Evolutionary conservation across 2,113 vertebrate species (phyloP).

Genomic region (Hypomesus transpacificus): DNA sequence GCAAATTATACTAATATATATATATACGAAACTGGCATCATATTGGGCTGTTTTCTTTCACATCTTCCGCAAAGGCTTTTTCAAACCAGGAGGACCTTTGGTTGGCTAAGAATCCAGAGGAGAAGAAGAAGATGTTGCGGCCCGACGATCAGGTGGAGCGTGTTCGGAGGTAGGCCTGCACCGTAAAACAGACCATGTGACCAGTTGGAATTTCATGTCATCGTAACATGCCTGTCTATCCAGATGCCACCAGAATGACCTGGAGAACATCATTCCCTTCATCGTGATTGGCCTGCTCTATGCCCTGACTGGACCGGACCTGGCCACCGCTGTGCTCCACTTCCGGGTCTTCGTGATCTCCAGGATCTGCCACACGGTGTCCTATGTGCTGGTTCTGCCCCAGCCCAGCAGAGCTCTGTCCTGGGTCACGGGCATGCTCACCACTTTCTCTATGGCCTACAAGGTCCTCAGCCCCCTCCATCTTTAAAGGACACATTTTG

Average conservation of each 20-base stretch:
- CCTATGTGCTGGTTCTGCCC: constrained; percentile 77
- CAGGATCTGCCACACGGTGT: constrained; percentile 76
- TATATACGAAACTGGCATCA: background rate
- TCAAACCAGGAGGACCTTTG: constrained; percentile 74
- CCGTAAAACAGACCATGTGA: background rate
- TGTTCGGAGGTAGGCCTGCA: constrained; percentile 71
- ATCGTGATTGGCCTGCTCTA: constrained; percentile 84
- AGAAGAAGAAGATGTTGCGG: constrained; percentile 69
- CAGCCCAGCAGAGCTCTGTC: constrained; percentile 80
- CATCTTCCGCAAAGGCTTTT: constrained; percentile 66
- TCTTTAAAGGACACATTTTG: constrained; percentile 25
- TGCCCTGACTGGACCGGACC: constrained; percentile 74
- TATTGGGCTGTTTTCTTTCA: background rate
- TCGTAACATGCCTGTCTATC: background rate
- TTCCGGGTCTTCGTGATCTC: constrained; percentile 81
- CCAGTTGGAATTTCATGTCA: background rate
- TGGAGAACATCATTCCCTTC: constrained; percentile 90
- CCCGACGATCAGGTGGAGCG: constrained; percentile 77
- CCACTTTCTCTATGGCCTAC: constrained; percentile 83
- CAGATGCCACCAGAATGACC: constrained; percentile 89
- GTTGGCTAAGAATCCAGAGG: constrained; percentile 58
- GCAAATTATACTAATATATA: background rate
- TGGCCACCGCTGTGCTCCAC: constrained; percentile 77
- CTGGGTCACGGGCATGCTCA: constrained; percentile 64
- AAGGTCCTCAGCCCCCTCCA: constrained; percentile 55